Base-by-base conservation (phyloP, 2,113 vertebrate genomes). In the Nematolebias whitei region DNA sequence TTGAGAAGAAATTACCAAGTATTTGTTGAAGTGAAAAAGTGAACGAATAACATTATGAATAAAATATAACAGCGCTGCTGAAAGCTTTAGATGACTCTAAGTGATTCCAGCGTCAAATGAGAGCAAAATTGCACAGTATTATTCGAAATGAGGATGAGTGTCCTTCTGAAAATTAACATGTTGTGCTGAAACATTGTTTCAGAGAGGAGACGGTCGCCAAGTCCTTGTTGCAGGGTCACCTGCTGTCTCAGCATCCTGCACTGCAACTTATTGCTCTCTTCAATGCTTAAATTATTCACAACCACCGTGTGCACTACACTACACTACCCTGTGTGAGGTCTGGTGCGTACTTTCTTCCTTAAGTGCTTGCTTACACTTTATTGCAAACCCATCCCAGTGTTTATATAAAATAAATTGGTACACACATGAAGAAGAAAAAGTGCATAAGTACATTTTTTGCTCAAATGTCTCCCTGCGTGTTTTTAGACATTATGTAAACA, bases 201-300 rank as follows among this genome's bases (percentile, higher is more conserved):
- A 40, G 39, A 62, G 38, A 1, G 26, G 6, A n/a, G 43, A 63
- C 51, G 67, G 49, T 45, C 70, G 73, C 57, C 39, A 29, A 74
- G 87, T 85, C 88, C 85, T 87, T 89, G 79, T 52, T 78, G 54
- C 62, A 72, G 88, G 87, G 83, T 88, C 90, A 87, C 81, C 80
- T 89, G 86, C 91, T 88, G 83, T 79, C 88, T 87, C 90, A 88
- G 89, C 87, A 64, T 61, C 63, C 78, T 41, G 61, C 61, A 87
- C 85, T 84, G 35, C 80, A 68, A 60, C 66, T 78, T 44, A 62
- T 60, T 76, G 70, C 76, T 84, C 78, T 68, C 83, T 50, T 63
- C 77, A 68, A 52, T 20, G 24, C 63, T 70, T 92, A 89, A 93
- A 93, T 93, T 83, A 92, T 93, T 92, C 87, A 93, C 77, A 63